A percentile compares a stretch with the other conserved stretches of the same genome.
phyloP scores from a whole-genome alignment of 2,888 invertebrate species.

The Thecocarcelia acutangulata region DNA sequence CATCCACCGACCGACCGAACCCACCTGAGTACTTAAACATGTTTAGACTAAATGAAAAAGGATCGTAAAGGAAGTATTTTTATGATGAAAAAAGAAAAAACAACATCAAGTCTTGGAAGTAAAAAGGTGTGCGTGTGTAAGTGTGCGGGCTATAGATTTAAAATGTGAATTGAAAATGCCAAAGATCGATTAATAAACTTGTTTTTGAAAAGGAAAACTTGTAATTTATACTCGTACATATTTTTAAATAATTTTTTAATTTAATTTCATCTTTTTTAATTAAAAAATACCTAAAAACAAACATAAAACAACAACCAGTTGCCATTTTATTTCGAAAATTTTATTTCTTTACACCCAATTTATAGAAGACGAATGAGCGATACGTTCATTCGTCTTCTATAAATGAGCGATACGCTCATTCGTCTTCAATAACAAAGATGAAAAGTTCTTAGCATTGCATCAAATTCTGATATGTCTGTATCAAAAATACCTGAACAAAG shows the following conservation, averaged over 20 bases:
- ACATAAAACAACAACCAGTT: slow-evolving; percentile 47
- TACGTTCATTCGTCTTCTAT: too few relatives aligned
- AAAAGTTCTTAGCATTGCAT: too few relatives aligned
- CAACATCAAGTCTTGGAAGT: slow-evolving; percentile 4
- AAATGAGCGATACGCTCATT: too few relatives aligned
- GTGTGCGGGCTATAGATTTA: slow-evolving; percentile 36
- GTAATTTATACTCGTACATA: slow-evolving; percentile 66
- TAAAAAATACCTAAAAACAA: slow-evolving; percentile 60
- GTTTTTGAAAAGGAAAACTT: slow-evolving; percentile 54
- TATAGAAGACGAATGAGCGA: too few relatives aligned
- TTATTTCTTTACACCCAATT: background rate
- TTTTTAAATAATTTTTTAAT: slow-evolving; percentile 62
- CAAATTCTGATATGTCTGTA: too few relatives aligned
- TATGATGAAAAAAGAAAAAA: too few relatives aligned
- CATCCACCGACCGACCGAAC: background rate
- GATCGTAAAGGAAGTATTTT: background rate
- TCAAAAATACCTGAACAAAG: too few relatives aligned
- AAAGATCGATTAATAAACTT: slow-evolving; percentile 64
- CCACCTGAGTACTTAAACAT: slow-evolving; percentile 14
- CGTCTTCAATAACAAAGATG: too few relatives aligned
- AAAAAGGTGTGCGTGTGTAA: background rate
- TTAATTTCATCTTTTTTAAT: slow-evolving; percentile 64
- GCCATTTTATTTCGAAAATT: slow-evolving; percentile 47
- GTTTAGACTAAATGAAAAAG: background rate
- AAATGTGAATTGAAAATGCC: slow-evolving; percentile 54